These are phyloP conservation scores for Motacilla alba DNA, from an alignment of 2,113 vertebrate species.

Conservation along the genomic window DNA sequence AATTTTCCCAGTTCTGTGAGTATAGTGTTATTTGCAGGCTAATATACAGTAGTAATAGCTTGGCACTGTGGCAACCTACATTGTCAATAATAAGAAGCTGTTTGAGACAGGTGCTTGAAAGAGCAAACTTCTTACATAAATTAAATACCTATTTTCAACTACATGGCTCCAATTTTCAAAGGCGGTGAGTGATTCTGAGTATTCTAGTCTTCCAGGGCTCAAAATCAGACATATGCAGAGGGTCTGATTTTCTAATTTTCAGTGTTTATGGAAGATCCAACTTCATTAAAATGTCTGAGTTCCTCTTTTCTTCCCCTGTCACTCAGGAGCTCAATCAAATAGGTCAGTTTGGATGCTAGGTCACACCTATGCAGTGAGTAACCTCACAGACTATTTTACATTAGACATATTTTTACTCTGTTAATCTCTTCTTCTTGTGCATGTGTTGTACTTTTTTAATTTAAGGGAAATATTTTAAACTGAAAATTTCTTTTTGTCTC, in stretches of 20 bases:
- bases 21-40: conserved; percentile 16
- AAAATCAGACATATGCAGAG: neutral
- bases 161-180: conserved; percentile 12
- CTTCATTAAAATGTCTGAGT: neutral
- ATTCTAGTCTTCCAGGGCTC: neutral
- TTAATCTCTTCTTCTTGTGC: neutral
- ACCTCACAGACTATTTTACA: neutral
- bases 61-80: conserved; percentile 4
- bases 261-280: neutral
- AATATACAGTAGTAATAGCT: conserved; percentile 10
- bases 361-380: neutral
- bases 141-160: conserved; percentile 28
- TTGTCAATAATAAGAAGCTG: conserved; percentile 24
- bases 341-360: neutral
- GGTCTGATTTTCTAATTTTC: conserved; percentile 20
- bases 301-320: neutral
- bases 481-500: neutral
- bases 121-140: neutral
- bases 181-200: neutral
- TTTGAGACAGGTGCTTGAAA: conserved; percentile 40
- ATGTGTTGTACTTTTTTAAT: neutral
- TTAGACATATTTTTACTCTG: neutral
- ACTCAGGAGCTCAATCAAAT: neutral
- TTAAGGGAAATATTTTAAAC: neutral
- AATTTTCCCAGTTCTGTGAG: conserved; percentile 22